phyloP scores from a whole-genome alignment of 2,888 invertebrate species.

The Archaeoteleia sp. region DNA sequence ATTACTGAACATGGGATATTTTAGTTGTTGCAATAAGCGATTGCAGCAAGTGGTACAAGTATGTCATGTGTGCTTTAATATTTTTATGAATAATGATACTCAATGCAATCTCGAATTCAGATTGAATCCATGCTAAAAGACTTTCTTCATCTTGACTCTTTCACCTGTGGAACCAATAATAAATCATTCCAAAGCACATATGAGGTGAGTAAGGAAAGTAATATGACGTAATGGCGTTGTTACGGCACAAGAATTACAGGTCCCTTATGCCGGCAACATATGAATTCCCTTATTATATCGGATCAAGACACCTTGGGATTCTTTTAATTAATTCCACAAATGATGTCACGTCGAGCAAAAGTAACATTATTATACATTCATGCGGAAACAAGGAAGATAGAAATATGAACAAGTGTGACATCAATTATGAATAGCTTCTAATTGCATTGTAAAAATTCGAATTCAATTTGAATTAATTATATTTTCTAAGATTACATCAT shows the following conservation, averaged over 20 bases:
- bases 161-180: conserved; percentile 36
- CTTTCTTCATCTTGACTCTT: conserved; percentile 32
- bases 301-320: conserved; percentile 33
- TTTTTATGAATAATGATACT: conserved; percentile 31
- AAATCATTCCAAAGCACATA: conserved; percentile 33
- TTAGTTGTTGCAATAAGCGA: not conserved
- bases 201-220: conserved; percentile 12
- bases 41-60: conserved; percentile 26
- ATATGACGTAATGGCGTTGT: conserved; percentile 16
- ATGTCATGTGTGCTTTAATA: conserved; percentile 27
- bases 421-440: no score
- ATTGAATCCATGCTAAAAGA: conserved; percentile 41
- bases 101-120: conserved; percentile 23
- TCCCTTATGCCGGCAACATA: conserved; percentile 23
- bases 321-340: no score
- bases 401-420: no score
- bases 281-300: conserved; percentile 8
- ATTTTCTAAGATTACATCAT: no score
- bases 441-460: no score
- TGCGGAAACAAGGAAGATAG: no score
- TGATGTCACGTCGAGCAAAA: no score
- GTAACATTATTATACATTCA: no score
- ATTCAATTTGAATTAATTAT: no score
- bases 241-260: conserved; percentile 13
- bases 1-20: not conserved